Conservation (phyloP, 1,140 invertebrate species). For the Drosophila mayri region DNA sequence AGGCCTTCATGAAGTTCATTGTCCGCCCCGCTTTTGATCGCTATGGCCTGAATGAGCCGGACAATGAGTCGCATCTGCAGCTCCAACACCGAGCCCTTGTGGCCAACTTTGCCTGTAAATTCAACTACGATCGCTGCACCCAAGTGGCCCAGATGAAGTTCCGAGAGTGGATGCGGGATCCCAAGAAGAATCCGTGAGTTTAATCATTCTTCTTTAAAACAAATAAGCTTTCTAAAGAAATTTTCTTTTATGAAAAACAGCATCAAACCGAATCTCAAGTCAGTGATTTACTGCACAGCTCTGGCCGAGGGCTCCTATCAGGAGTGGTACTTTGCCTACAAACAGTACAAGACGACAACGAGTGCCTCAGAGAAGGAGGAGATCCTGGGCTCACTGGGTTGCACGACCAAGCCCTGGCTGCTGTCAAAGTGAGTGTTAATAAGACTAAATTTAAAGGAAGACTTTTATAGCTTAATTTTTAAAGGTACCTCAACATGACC, state of each 20-base stretch:
- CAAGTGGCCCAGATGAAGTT: slow-evolving; percentile 83
- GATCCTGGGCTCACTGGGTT: slow-evolving; percentile 87
- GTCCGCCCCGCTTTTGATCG: slow-evolving; percentile 76
- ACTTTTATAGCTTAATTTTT: neutral
- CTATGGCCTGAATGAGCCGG: slow-evolving; percentile 80
- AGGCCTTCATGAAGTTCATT: slow-evolving; percentile 83
- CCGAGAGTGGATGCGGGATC: slow-evolving; percentile 85
- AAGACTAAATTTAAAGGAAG: neutral
- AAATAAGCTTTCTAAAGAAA: neutral
- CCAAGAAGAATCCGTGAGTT: slow-evolving; percentile 70
- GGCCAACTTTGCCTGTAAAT: slow-evolving; percentile 86
- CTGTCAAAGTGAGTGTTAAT: slow-evolving; percentile 85
- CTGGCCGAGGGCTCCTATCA: slow-evolving; percentile 85
- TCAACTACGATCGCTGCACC: slow-evolving; percentile 85
- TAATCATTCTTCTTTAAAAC: neutral
- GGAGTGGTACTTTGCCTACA: slow-evolving; percentile 87
- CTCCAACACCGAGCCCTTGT: slow-evolving; percentile 85
- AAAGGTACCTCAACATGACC: slow-evolving; percentile 85
- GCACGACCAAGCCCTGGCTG: slow-evolving; percentile 85
- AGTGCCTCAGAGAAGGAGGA: slow-evolving; percentile 87
- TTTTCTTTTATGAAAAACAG: slow-evolving; percentile 48
- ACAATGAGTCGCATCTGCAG: slow-evolving; percentile 84
- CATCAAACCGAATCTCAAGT: slow-evolving; percentile 85
- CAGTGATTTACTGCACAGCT: slow-evolving; percentile 87
- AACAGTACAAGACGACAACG: slow-evolving; percentile 85